Conservation (phyloP, 2,113 vertebrate genomes). For the Myanophis thanlyinensis region DNA sequence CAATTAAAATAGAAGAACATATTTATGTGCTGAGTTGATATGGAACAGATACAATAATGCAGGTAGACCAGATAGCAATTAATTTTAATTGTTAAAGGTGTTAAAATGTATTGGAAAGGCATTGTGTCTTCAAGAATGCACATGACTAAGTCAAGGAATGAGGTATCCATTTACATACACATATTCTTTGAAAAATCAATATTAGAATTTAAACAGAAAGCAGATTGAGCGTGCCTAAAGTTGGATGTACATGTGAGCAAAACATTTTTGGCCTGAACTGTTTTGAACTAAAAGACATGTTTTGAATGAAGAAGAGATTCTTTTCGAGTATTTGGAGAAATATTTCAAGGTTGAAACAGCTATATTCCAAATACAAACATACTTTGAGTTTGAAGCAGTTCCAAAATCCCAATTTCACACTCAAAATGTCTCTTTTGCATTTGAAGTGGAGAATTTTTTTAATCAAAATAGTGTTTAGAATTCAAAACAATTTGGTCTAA, state of each 20-base stretch:
- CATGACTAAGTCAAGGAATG: accelerated
- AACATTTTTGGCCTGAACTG: neutral
- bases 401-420: neutral
- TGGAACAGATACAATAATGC: neutral
- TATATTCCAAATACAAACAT: neutral
- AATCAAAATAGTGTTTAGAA: neutral
- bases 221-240: neutral
- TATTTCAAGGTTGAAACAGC: neutral
- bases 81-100: constrained; percentile 13
- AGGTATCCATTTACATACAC: neutral
- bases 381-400: neutral
- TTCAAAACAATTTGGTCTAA: neutral
- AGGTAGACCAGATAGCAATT: neutral
- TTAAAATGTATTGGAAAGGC: constrained; percentile 3
- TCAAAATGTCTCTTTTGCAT: neutral
- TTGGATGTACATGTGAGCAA: neutral
- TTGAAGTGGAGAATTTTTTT: neutral
- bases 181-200: neutral
- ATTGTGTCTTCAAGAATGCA: neutral
- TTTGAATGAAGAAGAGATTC: neutral
- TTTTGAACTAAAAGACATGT: neutral
- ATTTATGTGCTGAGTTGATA: constrained; percentile 16
- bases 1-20: constrained; percentile 29
- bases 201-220: neutral
- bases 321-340: neutral